Evolutionary conservation across 2,888 invertebrate species (phyloP), one percentile per base, ranked within the genome.

Genomic region (Coronaproctus castanopsis): DNA sequence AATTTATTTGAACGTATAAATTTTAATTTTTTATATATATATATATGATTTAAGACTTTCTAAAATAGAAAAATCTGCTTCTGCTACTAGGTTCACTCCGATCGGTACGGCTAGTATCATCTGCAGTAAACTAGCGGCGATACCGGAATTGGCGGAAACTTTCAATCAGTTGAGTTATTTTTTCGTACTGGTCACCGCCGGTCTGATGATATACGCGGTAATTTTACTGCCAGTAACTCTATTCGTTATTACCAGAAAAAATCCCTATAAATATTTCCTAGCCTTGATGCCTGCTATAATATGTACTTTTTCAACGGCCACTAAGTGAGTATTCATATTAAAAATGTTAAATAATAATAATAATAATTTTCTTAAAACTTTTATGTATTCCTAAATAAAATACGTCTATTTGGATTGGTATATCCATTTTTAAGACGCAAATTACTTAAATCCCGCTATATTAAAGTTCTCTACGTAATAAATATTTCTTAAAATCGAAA

Each of bases 291-390:
- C 87, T 69, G 85, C 88, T 57, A 83, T 86, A 73, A 77, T 90
- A 62, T 90, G 89, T 57, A 89, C 89, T 53, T 85, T 87, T 70
- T 89, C 89, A 65, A 90, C 89, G 66, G 88, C 90, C 66, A 90
- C 90, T 68, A 89, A 90, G 88, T 88, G 76, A 83, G 84, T 77
- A 68, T 68, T 23, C 18, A 2, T 3, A 18, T 60, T 60, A 63
- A n/a, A n/a, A n/a, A n/a, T n/a, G n/a, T n/a, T n/a, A n/a, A n/a
- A n/a, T n/a, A n/a, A n/a, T n/a, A n/a, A n/a, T n/a, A n/a, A n/a
- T n/a, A n/a, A n/a, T n/a, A n/a, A n/a, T n/a, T n/a, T n/a, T n/a
- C n/a, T n/a, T n/a, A n/a, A n/a, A n/a, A n/a, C n/a, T n/a, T n/a
- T n/a, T n/a, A n/a, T n/a, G n/a, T n/a, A n/a, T n/a, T n/a, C n/a